A percentile compares a stretch with the other conserved stretches of the same genome.
phyloP scores from a whole-genome alignment of 2,888 invertebrate species.

The Spatulosminthurus flaviceps region DNA sequence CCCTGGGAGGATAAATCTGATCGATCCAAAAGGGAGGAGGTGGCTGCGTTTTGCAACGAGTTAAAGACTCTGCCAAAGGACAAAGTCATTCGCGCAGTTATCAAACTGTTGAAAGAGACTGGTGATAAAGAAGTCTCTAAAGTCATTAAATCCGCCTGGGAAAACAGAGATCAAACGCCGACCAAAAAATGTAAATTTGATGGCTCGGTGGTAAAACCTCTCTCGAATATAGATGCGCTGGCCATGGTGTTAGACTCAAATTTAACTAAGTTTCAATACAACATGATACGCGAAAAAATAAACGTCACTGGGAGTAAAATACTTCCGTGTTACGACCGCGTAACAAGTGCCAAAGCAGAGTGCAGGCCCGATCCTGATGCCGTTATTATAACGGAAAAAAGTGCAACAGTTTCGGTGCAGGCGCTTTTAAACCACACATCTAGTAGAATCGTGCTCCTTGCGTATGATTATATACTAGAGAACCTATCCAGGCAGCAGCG shows the following conservation, averaged over 20 bases:
- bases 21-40: background rate
- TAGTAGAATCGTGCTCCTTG: constrained; percentile 24
- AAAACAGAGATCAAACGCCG: background rate
- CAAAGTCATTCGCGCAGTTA: background rate
- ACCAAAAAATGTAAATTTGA: background rate
- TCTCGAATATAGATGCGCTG: background rate
- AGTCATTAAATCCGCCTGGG: background rate
- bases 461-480: constrained; percentile 19
- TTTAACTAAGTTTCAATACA: background rate
- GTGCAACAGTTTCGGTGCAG: constrained; percentile 14
- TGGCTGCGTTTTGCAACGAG: background rate
- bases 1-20: background rate
- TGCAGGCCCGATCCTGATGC: background rate
- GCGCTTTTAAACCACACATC: constrained; percentile 38
- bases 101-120: background rate
- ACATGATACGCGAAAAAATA: background rate
- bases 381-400: constrained; percentile 8
- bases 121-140: background rate
- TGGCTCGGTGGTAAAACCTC: background rate
- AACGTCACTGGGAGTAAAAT: background rate
- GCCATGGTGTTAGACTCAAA: background rate
- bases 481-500: background rate
- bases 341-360: background rate
- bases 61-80: background rate
- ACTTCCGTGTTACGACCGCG: constrained; percentile 37